Percentiles rank a stretch among this genome's conserved stretches.
Evolutionary conservation across 2,797 vertebrate genomes (phyloP).

Genomic region (Schizothorax lantsangensis): DNA sequence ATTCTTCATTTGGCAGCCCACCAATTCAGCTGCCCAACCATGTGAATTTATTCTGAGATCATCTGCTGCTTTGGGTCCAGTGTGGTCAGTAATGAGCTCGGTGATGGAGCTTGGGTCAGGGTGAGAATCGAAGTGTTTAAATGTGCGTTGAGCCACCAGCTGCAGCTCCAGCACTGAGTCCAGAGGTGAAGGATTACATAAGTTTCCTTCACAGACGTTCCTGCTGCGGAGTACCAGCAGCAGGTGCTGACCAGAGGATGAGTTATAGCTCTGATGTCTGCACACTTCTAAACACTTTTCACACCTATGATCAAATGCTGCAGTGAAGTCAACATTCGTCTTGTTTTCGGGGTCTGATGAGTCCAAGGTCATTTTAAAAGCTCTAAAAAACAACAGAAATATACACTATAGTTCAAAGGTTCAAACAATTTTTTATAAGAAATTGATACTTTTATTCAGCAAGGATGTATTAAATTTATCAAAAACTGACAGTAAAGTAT

Average conservation of each 20-base stretch:
- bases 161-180: conserved; percentile 11
- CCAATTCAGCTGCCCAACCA: conserved; percentile 11
- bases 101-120: conserved; percentile 9
- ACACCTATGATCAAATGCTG: background rate
- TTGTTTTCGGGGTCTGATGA: background rate
- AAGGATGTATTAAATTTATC: background rate
- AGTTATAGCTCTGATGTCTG: conserved; percentile 26
- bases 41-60: conserved; percentile 38
- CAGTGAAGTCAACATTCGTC: background rate
- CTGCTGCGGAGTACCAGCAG: background rate
- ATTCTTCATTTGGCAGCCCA: conserved; percentile 36
- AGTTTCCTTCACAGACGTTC: background rate
- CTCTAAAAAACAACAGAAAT: background rate
- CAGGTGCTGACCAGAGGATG: conserved; percentile 35
- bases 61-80: conserved; percentile 36
- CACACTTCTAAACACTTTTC: background rate
- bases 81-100: conserved; percentile 8
- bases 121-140: conserved; percentile 9
- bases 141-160: conserved; percentile 14
- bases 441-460: background rate
- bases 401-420: background rate
- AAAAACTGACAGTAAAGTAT: background rate
- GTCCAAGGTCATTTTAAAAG: background rate
- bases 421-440: no score
- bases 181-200: conserved; percentile 28